A percentile compares a stretch with the other conserved stretches of the same genome.
Evolutionary conservation across 2,797 vertebrate species (phyloP).

Genomic region (Zalophus californianus): DNA sequence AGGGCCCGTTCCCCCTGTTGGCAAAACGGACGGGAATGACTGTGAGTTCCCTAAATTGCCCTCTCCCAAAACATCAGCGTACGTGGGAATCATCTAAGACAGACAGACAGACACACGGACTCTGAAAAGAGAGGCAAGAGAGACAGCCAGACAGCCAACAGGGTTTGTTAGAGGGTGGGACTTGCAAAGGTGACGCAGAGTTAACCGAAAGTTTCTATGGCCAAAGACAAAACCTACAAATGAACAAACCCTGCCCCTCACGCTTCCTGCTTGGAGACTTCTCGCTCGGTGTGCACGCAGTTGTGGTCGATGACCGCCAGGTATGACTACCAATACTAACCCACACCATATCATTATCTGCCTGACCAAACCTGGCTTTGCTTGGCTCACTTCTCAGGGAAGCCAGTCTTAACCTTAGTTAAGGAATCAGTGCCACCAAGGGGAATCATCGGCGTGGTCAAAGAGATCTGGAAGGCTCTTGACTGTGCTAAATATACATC

Average conservation of each 20-base stretch:
- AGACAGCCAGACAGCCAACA: not conserved
- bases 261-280: slow-evolving; percentile 49
- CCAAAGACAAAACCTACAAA: slow-evolving; percentile 62
- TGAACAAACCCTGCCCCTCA: slow-evolving; percentile 50
- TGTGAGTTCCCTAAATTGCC: not conserved
- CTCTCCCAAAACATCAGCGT: slow-evolving; percentile 28
- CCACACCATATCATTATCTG: not conserved
- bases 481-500: slow-evolving; percentile 15
- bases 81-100: slow-evolving; percentile 9
- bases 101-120: not conserved
- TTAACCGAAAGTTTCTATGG: slow-evolving; percentile 36
- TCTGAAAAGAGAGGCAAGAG: slow-evolving; percentile 50
- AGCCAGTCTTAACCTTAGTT: slow-evolving; percentile 45
- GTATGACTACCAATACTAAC: not conserved
- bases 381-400: slow-evolving; percentile 27
- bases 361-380: not conserved
- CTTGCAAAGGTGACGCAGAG: slow-evolving; percentile 22
- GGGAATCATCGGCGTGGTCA: slow-evolving; percentile 46
- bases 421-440: slow-evolving; percentile 41
- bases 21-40: slow-evolving; percentile 48
- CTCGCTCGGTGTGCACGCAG: not conserved
- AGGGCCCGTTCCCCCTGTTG: slow-evolving; percentile 92
- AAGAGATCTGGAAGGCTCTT: slow-evolving; percentile 29
- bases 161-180: slow-evolving; percentile 22
- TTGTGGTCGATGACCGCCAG: slow-evolving; percentile 25